Conservation (phyloP, 2,797 vertebrate species). For the Eleutherodactylus coqui region DNA sequence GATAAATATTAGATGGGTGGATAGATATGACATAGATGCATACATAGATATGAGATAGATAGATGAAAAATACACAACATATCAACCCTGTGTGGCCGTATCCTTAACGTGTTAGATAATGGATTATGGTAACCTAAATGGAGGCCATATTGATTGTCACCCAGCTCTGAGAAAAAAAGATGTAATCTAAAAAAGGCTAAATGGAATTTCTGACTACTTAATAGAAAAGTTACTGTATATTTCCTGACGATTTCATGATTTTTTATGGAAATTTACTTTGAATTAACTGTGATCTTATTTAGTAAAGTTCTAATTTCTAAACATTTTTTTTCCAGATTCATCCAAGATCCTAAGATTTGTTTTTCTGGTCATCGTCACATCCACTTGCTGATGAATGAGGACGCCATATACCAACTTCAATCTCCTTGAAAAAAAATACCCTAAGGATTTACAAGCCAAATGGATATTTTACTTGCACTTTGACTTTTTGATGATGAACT, state of each 20-base stretch:
- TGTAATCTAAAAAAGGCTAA: too few species aligned
- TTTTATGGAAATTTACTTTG: not conserved
- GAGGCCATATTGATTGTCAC: too few species aligned
- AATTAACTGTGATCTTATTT: not conserved
- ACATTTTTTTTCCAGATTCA: conserved; percentile 89
- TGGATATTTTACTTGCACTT: conserved; percentile 89
- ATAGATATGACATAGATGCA: too few species aligned
- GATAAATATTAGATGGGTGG: too few species aligned
- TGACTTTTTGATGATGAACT: conserved; percentile 73
- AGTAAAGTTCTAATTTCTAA: not conserved
- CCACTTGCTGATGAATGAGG: conserved; percentile 69
- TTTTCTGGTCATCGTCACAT: conserved; percentile 9
- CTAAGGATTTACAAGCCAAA: conserved; percentile 84
- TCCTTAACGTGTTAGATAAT: too few species aligned
- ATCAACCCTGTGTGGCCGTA: too few species aligned
- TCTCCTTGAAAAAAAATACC: conserved; percentile 68
- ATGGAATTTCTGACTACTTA: not conserved
- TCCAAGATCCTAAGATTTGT: conserved; percentile 88
- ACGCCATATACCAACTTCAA: conserved; percentile 78
- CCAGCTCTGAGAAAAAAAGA: too few species aligned
- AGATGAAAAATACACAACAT: too few species aligned
- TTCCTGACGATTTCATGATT: not conserved
- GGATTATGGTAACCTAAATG: too few species aligned
- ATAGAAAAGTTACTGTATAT: not conserved
- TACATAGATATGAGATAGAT: too few species aligned